Evolutionary conservation across 2,888 invertebrate genomes (phyloP).

Genomic region (Gasteruption jaculator): DNA sequence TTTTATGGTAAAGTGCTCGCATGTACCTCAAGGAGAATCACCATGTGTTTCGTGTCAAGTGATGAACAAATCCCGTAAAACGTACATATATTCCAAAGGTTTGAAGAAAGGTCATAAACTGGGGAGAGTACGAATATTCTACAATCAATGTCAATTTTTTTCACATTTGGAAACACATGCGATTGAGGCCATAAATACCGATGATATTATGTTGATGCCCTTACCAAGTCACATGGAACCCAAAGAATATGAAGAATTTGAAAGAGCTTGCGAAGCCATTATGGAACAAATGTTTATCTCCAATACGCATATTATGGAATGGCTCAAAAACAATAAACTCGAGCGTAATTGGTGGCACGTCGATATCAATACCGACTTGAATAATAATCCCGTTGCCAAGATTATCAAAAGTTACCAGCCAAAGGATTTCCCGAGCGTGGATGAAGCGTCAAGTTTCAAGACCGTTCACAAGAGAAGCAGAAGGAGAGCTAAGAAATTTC

Average conservation of each 20-base stretch:
- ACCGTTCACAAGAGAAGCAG: no score
- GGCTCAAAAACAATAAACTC: conserved; percentile 32
- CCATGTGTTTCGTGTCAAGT: conserved; percentile 26
- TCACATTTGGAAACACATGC: conserved; percentile 38
- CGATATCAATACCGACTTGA: conserved; percentile 6
- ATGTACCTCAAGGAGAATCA: conserved; percentile 20
- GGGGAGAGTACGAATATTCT: conserved; percentile 37
- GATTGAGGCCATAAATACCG: conserved; percentile 29
- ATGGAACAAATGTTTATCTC: conserved; percentile 41
- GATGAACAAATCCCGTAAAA: conserved; percentile 26
- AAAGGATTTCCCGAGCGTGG: conserved; percentile 13
- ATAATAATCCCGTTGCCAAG: conserved; percentile 18
- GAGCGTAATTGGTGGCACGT: conserved; percentile 34
- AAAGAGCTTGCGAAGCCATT: conserved; percentile 34
- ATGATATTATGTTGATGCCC: conserved; percentile 45
- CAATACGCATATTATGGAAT: conserved; percentile 39
- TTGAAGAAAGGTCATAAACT: conserved; percentile 29
- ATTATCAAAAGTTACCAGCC: conserved; percentile 27
- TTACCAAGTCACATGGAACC: conserved; percentile 31
- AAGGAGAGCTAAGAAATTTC: no score
- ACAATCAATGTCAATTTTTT: conserved; percentile 45
- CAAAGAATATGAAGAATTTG: conserved; percentile 31
- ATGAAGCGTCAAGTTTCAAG: neutral
- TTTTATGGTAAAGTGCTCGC: conserved; percentile 33
- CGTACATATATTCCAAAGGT: conserved; percentile 32